These are phyloP conservation scores for Mallateleia sp. DNA, from an alignment of 2,888 invertebrate species.

Conservation along the genomic window DNA sequence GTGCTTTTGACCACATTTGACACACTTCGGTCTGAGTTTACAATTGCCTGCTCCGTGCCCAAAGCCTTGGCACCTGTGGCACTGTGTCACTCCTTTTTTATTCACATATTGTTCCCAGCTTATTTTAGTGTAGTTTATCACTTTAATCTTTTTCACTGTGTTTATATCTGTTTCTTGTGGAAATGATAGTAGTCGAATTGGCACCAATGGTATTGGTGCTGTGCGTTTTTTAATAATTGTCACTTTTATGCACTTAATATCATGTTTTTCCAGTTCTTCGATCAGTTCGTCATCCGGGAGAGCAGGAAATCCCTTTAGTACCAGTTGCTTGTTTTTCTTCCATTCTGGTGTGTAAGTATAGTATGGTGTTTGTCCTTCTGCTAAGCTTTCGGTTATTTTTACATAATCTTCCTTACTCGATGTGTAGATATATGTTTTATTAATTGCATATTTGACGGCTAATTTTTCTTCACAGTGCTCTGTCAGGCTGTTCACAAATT, in stretches of 20 bases:
- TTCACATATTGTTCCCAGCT: constrained; percentile 40
- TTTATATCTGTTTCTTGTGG: background rate
- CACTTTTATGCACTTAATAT: too few species aligned
- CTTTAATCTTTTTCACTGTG: constrained; percentile 27
- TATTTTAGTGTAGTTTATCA: constrained; percentile 3
- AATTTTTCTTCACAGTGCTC: too few species aligned
- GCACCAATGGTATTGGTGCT: background rate
- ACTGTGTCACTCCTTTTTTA: constrained; percentile 43
- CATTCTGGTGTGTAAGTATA: constrained; percentile 21
- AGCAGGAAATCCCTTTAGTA: constrained; percentile 18
- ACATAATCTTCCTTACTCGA: too few species aligned
- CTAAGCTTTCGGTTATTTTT: too few species aligned
- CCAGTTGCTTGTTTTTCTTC: constrained; percentile 18
- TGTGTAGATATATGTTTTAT: too few species aligned
- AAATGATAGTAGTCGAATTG: constrained; percentile 15
- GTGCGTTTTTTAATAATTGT: too few species aligned
- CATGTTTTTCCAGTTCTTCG: too few species aligned
- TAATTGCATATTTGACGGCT: too few species aligned
- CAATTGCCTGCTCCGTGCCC: constrained; percentile 22
- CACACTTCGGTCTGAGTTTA: constrained; percentile 38
- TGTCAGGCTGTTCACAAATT: too few species aligned
- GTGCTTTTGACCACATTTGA: constrained; percentile 36
- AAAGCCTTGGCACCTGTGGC: constrained; percentile 49
- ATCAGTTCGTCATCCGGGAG: background rate
- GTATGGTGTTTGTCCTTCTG: background rate